Conservation (phyloP, 2,113 vertebrate species). For the Protobothrops mucrosquamatus region DNA sequence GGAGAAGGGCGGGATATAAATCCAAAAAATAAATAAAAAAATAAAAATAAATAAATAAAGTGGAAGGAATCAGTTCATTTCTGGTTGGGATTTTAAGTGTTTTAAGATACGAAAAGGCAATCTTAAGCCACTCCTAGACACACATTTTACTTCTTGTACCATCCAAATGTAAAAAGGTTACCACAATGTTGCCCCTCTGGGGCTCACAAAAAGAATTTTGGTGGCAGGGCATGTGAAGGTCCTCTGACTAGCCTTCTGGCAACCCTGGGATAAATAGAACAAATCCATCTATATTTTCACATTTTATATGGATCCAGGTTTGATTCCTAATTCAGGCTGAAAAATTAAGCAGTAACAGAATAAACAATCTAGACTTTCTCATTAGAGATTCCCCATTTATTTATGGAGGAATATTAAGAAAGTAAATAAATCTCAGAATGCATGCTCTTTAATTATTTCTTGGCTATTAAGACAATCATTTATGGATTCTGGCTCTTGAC, state of each 20-base stretch:
- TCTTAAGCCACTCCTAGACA: neutral
- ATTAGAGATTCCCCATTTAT: neutral
- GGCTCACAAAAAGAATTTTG: neutral
- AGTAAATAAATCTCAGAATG: neutral
- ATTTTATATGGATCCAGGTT: neutral
- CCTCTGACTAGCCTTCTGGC: neutral
- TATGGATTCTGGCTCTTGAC: neutral
- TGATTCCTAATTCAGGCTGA: neutral
- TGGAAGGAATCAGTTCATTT: neutral
- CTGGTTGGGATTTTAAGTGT: neutral
- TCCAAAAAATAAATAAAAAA: too few species aligned
- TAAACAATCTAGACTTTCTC: neutral
- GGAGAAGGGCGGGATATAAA: too few species aligned
- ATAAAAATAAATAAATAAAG: too few species aligned
- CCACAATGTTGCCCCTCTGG: neutral
- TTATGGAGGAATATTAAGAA: neutral
- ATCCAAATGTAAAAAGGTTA: neutral
- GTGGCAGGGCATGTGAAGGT: neutral
- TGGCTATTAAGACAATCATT: neutral
- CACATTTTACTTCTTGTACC: neutral
- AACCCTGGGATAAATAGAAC: neutral
- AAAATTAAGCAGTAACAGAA: neutral
- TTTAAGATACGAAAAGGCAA: neutral
- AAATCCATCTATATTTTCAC: neutral
- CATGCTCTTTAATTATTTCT: neutral